Conservation (phyloP, 1,140 invertebrate genomes). For the Colletes latitarsis region DNA sequence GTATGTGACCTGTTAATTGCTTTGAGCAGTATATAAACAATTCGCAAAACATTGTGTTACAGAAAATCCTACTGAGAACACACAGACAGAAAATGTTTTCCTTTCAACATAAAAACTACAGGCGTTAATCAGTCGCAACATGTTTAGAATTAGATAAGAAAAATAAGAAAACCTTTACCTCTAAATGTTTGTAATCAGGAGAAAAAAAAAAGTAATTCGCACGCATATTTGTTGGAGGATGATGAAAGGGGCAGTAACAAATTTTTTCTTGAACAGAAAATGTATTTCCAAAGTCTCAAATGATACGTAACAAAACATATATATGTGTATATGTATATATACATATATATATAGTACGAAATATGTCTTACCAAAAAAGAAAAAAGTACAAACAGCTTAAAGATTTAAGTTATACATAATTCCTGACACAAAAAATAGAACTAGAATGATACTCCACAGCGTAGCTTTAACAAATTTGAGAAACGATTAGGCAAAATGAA, state of each 20-base stretch:
- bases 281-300: conserved; percentile 55
- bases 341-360: conserved; percentile 17
- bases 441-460: conserved; percentile 28
- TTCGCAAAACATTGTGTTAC: conserved; percentile 29
- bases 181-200: background rate
- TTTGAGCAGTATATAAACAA: conserved; percentile 18
- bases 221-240: conserved; percentile 29
- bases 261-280: conserved; percentile 52
- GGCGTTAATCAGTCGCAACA: conserved; percentile 1
- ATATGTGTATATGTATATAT: background rate
- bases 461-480: conserved; percentile 44
- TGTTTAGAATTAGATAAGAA: background rate
- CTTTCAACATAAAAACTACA: conserved; percentile 32
- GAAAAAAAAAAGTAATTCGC: background rate
- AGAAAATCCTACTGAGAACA: conserved; percentile 33
- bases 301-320: conserved; percentile 46
- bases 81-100: conserved; percentile 25
- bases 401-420: conserved; percentile 38
- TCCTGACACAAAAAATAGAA: conserved; percentile 23
- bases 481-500: conserved; percentile 56
- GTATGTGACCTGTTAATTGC: background rate
- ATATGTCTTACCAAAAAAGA: conserved; percentile 19
- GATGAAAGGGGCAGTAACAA: conserved; percentile 9
- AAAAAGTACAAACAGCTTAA: conserved; percentile 34
- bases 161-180: background rate